phyloP scores from a whole-genome alignment of 2,888 invertebrate species.

The Macaria liturata region DNA sequence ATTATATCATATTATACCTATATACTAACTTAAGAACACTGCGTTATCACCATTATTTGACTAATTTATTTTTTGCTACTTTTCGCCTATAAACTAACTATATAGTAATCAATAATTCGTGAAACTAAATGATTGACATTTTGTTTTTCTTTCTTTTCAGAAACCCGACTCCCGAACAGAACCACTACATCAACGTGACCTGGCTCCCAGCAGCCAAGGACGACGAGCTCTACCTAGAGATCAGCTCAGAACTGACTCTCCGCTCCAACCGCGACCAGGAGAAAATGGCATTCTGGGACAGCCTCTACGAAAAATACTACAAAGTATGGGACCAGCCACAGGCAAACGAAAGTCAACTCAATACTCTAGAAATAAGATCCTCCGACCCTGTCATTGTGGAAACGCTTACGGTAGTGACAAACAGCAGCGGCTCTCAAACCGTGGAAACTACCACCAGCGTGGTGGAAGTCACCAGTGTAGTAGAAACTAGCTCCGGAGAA shows the following conservation, averaged over 20 bases:
- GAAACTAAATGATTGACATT: background rate
- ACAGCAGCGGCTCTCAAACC: constrained; percentile 22
- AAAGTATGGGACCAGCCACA: constrained; percentile 66
- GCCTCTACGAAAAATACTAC: constrained; percentile 64
- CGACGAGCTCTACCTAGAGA: constrained; percentile 59
- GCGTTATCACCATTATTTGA: too few species aligned
- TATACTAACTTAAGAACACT: too few species aligned
- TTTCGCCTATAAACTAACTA: too few species aligned
- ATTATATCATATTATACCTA: too few species aligned
- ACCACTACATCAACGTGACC: constrained; percentile 63
- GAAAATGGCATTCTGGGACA: constrained; percentile 74
- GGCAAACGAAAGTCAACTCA: constrained; percentile 22
- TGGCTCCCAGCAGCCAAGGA: constrained; percentile 72
- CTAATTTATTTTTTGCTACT: too few species aligned
- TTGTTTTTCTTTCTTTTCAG: constrained; percentile 44
- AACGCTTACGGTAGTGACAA: constrained; percentile 24
- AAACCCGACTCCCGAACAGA: constrained; percentile 74
- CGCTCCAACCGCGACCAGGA: constrained; percentile 60
- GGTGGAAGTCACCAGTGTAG: constrained; percentile 17
- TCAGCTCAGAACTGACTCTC: constrained; percentile 60
- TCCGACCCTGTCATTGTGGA: constrained; percentile 39
- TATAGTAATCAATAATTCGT: background rate
- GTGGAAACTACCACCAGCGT: constrained; percentile 20
- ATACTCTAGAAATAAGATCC: constrained; percentile 35
- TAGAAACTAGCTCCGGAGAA: constrained; percentile 7